phyloP scores from a whole-genome alignment of 2,888 invertebrate species.

The Ommatoiulus sabulosus region DNA sequence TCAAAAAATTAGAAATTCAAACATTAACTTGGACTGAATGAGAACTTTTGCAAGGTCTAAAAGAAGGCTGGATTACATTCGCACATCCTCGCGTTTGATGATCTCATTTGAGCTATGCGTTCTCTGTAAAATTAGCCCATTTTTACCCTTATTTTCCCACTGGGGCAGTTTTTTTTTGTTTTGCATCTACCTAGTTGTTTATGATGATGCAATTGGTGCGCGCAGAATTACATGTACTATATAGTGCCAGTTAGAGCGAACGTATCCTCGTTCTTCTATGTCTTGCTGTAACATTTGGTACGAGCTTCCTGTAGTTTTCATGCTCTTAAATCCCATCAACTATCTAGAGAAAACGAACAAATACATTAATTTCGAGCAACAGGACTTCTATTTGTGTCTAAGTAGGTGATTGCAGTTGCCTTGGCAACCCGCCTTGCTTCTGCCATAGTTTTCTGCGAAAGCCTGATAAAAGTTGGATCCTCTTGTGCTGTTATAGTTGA shows the following conservation, averaged over 20 bases:
- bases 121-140: slow-evolving; percentile 24
- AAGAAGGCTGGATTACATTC: background rate
- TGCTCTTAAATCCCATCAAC: slow-evolving; percentile 36
- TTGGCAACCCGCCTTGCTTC: background rate
- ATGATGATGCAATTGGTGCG: slow-evolving; percentile 43
- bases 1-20: background rate
- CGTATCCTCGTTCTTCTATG: background rate
- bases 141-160: slow-evolving; percentile 15
- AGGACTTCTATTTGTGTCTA: slow-evolving; percentile 39
- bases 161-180: slow-evolving; percentile 25
- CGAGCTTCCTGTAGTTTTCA: slow-evolving; percentile 22
- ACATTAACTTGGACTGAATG: background rate
- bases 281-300: background rate
- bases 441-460: slow-evolving; percentile 31
- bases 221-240: background rate
- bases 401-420: slow-evolving; percentile 40
- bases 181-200: slow-evolving; percentile 28
- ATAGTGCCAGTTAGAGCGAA: background rate
- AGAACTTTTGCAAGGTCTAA: background rate
- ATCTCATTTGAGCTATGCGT: background rate
- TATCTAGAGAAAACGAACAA: slow-evolving; percentile 43
- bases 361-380: slow-evolving; percentile 43
- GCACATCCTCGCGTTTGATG: slow-evolving; percentile 14
- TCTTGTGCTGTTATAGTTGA: background rate
- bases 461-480: background rate